Evolutionary conservation across 2,113 vertebrate species (phyloP), one percentile per base, ranked within the genome.

Genomic region (Cryptotis parvus): DNA sequence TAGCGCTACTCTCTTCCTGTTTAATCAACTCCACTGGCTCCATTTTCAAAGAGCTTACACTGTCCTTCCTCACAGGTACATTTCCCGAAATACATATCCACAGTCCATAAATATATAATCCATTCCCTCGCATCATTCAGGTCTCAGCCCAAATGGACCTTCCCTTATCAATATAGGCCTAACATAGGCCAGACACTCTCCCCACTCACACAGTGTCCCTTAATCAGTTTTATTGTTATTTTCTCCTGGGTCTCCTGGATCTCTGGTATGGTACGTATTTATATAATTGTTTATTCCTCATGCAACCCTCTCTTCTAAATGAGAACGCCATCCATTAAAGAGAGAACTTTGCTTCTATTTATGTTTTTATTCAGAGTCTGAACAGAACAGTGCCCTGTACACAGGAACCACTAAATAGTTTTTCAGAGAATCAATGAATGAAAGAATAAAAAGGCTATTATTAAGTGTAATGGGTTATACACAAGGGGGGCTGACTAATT

Each of bases 401-500:
- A n/a, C 3, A 72, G n/a, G 35, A 66, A 83, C 7, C n/a, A 75
- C 52, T 80, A 61, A 61, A 1, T 80, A 37, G 18, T 58, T 58
- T 2, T 39, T 77, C 77, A 43, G 65, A 77, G 45, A 91, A 80
- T n/a, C 33, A 49, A 73, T 29, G 37, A 72, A 35, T 49, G 9
- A 74, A 88, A 80, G 37, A 84, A 72, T 70, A 70, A 43, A 49
- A 83, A 72, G 18, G 35, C 41, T 41, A 45, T 78, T 89, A n/a
- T 22, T 4, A 73, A 61, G 14, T 84, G 5, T 7, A 22, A 33
- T 74, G 39, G 61, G 27, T 33, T 68, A 73, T 20, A 77, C 16
- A 66, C 22, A 87, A 61, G 18, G 49, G 58, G 58, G 11, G 4
- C 39, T 66, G n/a, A 61, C 66, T 89, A 83, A 75, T 84, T 79